Conservation (phyloP, 2,113 vertebrate species). For the Oncorhynchus gorbuscha region DNA sequence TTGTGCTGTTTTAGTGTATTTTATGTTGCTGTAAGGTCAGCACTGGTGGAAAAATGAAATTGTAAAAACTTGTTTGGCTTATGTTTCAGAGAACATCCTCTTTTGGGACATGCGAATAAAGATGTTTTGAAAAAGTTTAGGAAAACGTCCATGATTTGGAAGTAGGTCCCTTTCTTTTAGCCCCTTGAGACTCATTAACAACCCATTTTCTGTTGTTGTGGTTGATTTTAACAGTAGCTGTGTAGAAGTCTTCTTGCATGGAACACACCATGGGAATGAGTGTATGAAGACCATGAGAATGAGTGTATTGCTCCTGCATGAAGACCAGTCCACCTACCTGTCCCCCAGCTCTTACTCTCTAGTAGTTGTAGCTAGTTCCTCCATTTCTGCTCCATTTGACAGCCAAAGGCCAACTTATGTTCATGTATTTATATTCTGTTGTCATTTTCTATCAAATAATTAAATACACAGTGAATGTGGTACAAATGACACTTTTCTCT, state of each 20-base stretch:
- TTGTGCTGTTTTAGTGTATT: constrained; percentile 26
- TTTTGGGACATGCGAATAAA: constrained; percentile 82
- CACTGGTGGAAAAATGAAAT: constrained; percentile 53
- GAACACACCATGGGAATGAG: constrained; percentile 27
- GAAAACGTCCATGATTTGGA: constrained; percentile 82
- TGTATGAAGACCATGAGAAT: constrained; percentile 10
- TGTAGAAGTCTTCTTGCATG: constrained; percentile 18
- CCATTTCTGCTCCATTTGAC: constrained; percentile 9
- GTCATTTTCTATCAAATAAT: neutral
- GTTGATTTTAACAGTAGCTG: constrained; percentile 17
- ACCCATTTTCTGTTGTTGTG: constrained; percentile 40
- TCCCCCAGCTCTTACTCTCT: constrained; percentile 16
- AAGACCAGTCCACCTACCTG: constrained; percentile 25
- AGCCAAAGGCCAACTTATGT: constrained; percentile 6
- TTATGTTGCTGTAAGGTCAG: neutral
- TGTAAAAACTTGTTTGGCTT: constrained; percentile 69
- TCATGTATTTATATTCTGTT: constrained; percentile 24
- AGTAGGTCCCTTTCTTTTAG: constrained; percentile 75
- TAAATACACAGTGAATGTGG: neutral
- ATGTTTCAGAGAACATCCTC: constrained; percentile 82
- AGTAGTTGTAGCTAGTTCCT: neutral
- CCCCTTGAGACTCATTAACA: constrained; percentile 34
- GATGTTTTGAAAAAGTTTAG: constrained; percentile 84
- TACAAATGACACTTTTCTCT: too few species aligned
- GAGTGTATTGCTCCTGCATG: constrained; percentile 40